Base-by-base conservation (phyloP, 2,113 vertebrate genomes). In the Syrmaticus mikado region DNA sequence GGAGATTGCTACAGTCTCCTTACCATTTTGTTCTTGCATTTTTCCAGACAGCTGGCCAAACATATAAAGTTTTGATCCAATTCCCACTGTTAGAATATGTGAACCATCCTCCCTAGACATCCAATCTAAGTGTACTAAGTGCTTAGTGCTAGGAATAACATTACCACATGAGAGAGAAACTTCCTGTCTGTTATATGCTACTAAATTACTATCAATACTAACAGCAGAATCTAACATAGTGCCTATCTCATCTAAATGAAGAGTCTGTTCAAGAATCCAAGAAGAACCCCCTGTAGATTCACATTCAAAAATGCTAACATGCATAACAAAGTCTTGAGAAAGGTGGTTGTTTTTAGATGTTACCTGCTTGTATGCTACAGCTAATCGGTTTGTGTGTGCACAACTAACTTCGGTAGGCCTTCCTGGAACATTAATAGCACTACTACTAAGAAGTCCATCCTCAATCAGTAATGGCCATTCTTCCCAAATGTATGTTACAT, bases 31-130 rank as follows among this genome's bases (percentile, higher is more conserved):
- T 72, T 99, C 99, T 82, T 98, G 99, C 79, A 98, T 97, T 34
- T 98, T 99, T 64, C 98, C 98, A 82, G 98, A 98, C 8, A 99
- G 90, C 22, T 98, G 98, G 20, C 99, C 99, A 82, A 99, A 99
- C 98, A 99, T 99, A 92, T 98, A 98, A 75, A 99, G 98, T 95
- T 99, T 99, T 89, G 99, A 98, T 46, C 99, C 99, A 68, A 99
- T 98, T 78, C 99, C 98, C 45, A 99, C 98, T 14, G 99, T 99
- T 38, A 99, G 95, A 95, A 99, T 98, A 96, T 99, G 99, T 32
- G 99, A 99, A 14, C 99, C 99, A 94, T 99, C 99, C 96, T 99
- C 99, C 93, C 99, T 98, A 87, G 99, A 99, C 94, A 99, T 99
- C 99, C 99, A 99, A 32, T 99, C 99, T 97, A 99, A 98, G 92